Evolutionary conservation across 1,140 invertebrate species (phyloP).

Genomic region (Brachionus angularis): DNA sequence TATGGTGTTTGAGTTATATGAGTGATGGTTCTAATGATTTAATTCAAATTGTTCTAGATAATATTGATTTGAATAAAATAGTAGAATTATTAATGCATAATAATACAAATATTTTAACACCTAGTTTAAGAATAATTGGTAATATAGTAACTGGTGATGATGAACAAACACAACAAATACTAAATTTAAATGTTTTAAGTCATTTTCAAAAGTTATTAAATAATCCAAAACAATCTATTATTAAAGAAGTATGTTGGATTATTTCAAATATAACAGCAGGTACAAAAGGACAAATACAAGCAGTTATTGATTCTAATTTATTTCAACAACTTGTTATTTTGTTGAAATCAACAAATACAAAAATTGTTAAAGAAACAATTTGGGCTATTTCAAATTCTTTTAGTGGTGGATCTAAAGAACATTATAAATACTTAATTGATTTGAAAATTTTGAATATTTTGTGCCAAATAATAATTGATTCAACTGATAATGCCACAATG

Average conservation of each 20-base stretch:
- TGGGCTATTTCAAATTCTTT: no score
- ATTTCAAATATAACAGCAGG: conserved; percentile 97
- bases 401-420: no score
- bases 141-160: conserved; percentile 59
- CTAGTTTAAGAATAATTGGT: conserved; percentile 55
- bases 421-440: no score
- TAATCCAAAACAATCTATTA: conserved; percentile 78
- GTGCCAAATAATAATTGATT: no score
- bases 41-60: conserved; percentile 97
- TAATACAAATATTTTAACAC: conserved; percentile 46
- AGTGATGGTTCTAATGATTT: conserved; percentile 90
- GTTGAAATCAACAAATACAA: no score
- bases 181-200: conserved; percentile 73
- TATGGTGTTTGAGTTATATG: conserved; percentile 99
- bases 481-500: no score
- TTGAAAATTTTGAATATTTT: no score
- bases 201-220: conserved; percentile 82
- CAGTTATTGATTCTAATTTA: conserved; percentile 89
- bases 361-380: no score
- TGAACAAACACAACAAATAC: conserved; percentile 53
- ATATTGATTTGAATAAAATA: conserved; percentile 83
- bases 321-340: no score
- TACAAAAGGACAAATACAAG: conserved; percentile 86
- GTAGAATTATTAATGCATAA: conserved; percentile 73
- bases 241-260: conserved; percentile 95